A percentile compares a stretch with the other conserved stretches of the same genome.
These are phyloP conservation scores for Marronus borbonicus DNA, from an alignment of 2,888 invertebrate genomes.

Conservation along the genomic window DNA sequence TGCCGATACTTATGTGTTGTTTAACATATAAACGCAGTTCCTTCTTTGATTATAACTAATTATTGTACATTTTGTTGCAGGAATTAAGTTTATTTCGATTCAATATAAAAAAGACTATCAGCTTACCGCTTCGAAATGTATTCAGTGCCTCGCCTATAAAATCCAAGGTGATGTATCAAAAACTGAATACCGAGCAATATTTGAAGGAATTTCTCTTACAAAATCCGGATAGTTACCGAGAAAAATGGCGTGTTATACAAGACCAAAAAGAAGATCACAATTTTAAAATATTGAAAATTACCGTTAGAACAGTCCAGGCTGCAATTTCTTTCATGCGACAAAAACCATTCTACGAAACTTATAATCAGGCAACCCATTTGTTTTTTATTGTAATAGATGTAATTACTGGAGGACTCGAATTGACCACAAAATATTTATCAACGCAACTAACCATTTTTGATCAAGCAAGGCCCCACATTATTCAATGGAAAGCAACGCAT, in stretches of 20 bases:
- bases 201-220: background rate
- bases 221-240: background rate
- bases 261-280: slow-evolving; percentile 1
- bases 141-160: too few relatives aligned
- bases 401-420: background rate
- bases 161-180: background rate
- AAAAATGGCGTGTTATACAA: background rate
- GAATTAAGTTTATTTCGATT: too few relatives aligned
- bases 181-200: background rate
- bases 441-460: too few relatives aligned
- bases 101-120: too few relatives aligned
- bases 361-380: slow-evolving; percentile 2
- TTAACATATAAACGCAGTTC: too few relatives aligned
- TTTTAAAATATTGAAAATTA: slow-evolving; percentile 25
- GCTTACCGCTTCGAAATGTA: too few relatives aligned
- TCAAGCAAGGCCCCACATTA: background rate
- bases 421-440: background rate
- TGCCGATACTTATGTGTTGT: too few relatives aligned
- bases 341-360: background rate
- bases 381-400: slow-evolving; percentile 5
- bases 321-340: background rate
- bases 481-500: slow-evolving; percentile 2
- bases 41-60: too few relatives aligned
- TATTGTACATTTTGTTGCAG: too few relatives aligned
- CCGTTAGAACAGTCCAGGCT: background rate